Base-by-base conservation (phyloP, 2,113 vertebrate genomes). In the cat (Felis catus) region DNA sequence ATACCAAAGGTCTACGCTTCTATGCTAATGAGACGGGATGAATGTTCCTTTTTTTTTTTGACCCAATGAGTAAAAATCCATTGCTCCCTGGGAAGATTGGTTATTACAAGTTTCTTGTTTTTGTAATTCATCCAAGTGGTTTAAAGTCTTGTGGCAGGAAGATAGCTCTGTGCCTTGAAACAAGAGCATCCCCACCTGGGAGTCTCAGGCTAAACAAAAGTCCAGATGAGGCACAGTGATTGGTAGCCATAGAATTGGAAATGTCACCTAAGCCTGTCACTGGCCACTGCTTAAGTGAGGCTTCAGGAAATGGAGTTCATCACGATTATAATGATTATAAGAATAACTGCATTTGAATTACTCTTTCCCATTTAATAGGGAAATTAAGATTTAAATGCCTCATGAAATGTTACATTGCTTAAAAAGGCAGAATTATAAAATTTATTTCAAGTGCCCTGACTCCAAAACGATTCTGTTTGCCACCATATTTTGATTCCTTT, bases 21-120 rank as follows among this genome's bases (percentile, higher is more conserved):
- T 58, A 15, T 95, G 19, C 3, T 97, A 84, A 89, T 82, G 65
- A 78, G 89, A 73, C 19, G 87, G 36, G 21, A 48, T 7, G 8
- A 45, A 29, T 31, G 6, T 27, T 78, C 1, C 1, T 39, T 68
- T 76, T 58, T 41, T 41, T 41, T 71, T 70, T 36, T 74, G 7
- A 94, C 55, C 39, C 36, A 66, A 14, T 48, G 41, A 83, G 21
- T 63, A n/a, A 25, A 89, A 74, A 61, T 55, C 0, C 2, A 27
- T 14, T 18, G 1, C 4, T 91, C 12, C 23, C 11, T 39, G 16
- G 61, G 33, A 88, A 93, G 71, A 36, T 33, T 85, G 7, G 29
- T 90, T 94, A 78, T 76, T 96, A 63, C 80, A 86, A 86, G 19
- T 45, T 94, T 90, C 13, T 84, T 94, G 12, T 29, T 71, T 92